Evolutionary conservation across 53 echinoderm and acorn worm species (phyloP).

Genomic region (Actinopyga echinites): DNA sequence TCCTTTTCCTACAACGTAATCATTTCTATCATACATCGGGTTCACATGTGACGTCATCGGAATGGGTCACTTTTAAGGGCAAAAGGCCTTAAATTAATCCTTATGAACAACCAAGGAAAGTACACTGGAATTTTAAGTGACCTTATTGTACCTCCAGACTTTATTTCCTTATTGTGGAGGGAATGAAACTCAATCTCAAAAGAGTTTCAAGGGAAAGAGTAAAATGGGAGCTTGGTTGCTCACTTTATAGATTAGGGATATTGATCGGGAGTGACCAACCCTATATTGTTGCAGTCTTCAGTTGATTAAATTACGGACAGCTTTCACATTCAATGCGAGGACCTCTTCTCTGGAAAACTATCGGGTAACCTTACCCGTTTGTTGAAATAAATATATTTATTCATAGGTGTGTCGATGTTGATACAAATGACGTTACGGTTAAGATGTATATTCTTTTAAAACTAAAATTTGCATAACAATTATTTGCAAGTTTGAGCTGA

Average conservation of each 20-base stretch:
- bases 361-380: not conserved
- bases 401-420: no score
- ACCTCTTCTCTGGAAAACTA: not conserved
- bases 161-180: not conserved
- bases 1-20: no score
- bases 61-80: not conserved
- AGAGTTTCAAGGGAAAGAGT: not conserved
- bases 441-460: no score
- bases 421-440: no score
- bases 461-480: no score
- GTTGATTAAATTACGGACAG: constrained; percentile 7
- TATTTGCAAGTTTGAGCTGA: no score
- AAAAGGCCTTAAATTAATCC: constrained; percentile 4
- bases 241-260: constrained; percentile 7
- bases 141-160: not conserved
- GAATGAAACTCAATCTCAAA: constrained; percentile 15
- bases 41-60: constrained; percentile 5
- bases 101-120: not conserved
- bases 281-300: not conserved
- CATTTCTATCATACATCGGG: not conserved
- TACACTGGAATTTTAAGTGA: constrained; percentile 6
- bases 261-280: constrained; percentile 12
- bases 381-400: no score
- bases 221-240: constrained; percentile 15
- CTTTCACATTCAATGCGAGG: constrained; percentile 11